Conservation (phyloP, 2,113 vertebrate genomes). For the Cygnus atratus region DNA sequence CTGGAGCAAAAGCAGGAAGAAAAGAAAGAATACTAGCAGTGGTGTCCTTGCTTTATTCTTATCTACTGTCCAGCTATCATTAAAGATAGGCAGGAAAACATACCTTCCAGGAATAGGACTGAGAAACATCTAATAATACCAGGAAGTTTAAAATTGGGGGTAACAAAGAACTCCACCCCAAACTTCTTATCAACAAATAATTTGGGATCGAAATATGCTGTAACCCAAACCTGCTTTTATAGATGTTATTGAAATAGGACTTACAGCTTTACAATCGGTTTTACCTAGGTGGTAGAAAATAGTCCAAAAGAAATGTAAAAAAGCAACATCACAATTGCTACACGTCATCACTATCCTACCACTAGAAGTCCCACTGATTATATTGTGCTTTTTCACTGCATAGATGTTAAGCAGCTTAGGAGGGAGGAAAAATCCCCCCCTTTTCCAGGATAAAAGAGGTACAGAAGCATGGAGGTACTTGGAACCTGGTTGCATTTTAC, state of each 20-base stretch:
- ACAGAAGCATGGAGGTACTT: not conserved
- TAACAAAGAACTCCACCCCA: not conserved
- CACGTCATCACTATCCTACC: not conserved
- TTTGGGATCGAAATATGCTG: not conserved
- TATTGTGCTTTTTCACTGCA: not conserved
- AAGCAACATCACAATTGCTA: not conserved
- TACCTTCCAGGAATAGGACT: not conserved
- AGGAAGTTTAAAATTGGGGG: not conserved
- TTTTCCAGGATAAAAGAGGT: not conserved
- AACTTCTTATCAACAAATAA: not conserved
- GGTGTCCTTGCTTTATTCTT: not conserved
- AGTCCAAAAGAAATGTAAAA: not conserved
- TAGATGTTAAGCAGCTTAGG: not conserved
- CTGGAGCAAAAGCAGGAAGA: constrained; percentile 9
- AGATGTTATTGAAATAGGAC: not conserved
- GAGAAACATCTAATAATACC: not conserved
- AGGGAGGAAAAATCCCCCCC: not conserved
- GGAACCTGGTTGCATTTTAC: not conserved
- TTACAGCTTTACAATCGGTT: not conserved
- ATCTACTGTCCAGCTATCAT: not conserved
- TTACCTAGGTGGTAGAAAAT: not conserved
- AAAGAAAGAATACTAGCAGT: not conserved
- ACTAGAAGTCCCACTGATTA: not conserved
- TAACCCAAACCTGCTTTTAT: not conserved
- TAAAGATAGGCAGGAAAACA: not conserved